Percentiles rank a stretch among this genome's conserved stretches.
Evolutionary conservation across 2,888 invertebrate genomes (phyloP).

Genomic region (Meta bourneti): DNA sequence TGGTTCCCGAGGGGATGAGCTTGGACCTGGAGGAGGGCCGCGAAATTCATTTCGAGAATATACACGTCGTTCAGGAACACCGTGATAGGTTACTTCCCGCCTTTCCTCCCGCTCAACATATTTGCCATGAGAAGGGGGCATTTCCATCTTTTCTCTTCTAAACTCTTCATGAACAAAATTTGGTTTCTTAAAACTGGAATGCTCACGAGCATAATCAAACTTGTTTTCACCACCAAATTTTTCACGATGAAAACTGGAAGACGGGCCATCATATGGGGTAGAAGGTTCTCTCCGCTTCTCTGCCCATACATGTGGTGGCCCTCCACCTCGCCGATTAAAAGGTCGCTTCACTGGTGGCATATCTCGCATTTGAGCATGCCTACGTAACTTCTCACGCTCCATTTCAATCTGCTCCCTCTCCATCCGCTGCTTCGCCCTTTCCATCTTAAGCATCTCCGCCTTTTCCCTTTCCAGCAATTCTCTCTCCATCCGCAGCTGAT

Average conservation of each 20-base stretch:
- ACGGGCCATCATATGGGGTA: slow-evolving; percentile 35
- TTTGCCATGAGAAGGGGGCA: slow-evolving; percentile 33
- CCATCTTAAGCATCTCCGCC: slow-evolving; percentile 90
- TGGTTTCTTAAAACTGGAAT: slow-evolving; percentile 59
- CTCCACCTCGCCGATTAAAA: slow-evolving; percentile 61
- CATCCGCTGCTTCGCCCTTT: slow-evolving; percentile 85
- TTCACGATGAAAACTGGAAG: slow-evolving; percentile 48
- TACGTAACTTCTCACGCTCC: slow-evolving; percentile 61
- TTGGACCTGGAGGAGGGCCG: slow-evolving; percentile 57
- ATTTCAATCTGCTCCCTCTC: slow-evolving; percentile 80
- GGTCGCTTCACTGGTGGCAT: slow-evolving; percentile 41
- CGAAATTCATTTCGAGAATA: slow-evolving; percentile 69
- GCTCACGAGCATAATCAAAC: slow-evolving; percentile 59
- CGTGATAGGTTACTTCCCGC: slow-evolving; percentile 66
- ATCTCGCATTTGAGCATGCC: slow-evolving; percentile 50
- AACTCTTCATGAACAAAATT: slow-evolving; percentile 60
- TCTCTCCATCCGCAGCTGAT: slow-evolving; percentile 80
- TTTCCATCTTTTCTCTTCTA: slow-evolving; percentile 45
- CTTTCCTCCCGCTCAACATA: slow-evolving; percentile 58
- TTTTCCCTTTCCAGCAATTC: slow-evolving; percentile 83
- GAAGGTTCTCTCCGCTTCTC: slow-evolving; percentile 25
- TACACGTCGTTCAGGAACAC: slow-evolving; percentile 62
- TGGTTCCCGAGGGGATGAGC: slow-evolving; percentile 30
- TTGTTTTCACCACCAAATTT: slow-evolving; percentile 37
- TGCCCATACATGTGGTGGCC: slow-evolving; percentile 34